Percentiles rank a stretch among this genome's conserved stretches.
These are phyloP conservation scores for Lutjanus erythropterus DNA, from an alignment of 2,113 vertebrate species.

Conservation along the genomic window DNA sequence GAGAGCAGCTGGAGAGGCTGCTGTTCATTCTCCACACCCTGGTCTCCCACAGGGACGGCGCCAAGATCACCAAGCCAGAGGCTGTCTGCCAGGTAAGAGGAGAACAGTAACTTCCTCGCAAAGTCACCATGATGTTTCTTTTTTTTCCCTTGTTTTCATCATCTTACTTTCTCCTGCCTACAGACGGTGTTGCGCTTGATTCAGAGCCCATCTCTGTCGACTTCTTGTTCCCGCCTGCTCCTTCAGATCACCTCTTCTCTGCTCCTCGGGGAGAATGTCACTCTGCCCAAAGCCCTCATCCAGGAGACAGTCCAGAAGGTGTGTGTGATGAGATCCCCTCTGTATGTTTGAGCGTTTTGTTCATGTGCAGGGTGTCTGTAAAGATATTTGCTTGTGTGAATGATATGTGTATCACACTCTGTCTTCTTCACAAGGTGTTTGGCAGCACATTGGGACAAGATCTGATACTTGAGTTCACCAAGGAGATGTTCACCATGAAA, in stretches of 20 bases:
- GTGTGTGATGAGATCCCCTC: neutral
- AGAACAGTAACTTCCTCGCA: neutral
- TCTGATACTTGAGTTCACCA: conserved; percentile 90
- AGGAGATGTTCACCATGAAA: conserved; percentile 92
- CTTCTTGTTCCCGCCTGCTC: conserved; percentile 85
- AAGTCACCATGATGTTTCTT: neutral
- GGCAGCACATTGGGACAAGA: conserved; percentile 82
- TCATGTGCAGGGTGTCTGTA: neutral
- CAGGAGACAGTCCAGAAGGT: conserved; percentile 89
- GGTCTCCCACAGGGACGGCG: conserved; percentile 86
- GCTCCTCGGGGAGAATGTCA: conserved; percentile 88
- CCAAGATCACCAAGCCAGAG: conserved; percentile 89
- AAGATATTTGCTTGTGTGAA: neutral
- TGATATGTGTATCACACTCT: neutral
- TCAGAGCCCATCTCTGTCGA: conserved; percentile 78
- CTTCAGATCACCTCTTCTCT: conserved; percentile 89
- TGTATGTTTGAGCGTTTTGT: neutral
- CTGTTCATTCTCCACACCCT: conserved; percentile 89
- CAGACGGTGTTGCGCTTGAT: conserved; percentile 87
- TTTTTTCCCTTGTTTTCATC: neutral
- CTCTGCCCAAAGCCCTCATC: conserved; percentile 84
- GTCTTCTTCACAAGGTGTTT: conserved; percentile 85
- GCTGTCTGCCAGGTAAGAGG: conserved; percentile 87
- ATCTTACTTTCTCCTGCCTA: neutral
- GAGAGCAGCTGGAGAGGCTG: conserved; percentile 90